Evolutionary conservation across 2,888 invertebrate genomes (phyloP), one percentile per base, ranked within the genome.

Genomic region (Macrophya annulata): DNA sequence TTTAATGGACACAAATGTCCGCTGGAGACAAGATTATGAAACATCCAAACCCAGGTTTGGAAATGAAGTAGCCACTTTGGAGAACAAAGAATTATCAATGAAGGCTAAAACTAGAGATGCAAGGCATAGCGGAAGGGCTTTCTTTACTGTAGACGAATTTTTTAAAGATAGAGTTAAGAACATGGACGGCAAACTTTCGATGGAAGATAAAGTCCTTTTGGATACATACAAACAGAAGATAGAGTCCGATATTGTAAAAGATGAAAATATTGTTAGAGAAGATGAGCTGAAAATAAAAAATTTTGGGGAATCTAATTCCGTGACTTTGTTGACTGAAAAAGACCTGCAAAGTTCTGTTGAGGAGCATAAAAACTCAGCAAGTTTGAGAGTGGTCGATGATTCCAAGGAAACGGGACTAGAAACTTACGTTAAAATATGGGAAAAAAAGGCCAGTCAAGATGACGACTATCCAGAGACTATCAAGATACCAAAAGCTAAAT

Each of bases 401-500:
- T 43, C 81, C n/a, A 81, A 83, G 31, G 12, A 81, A 21, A 68
- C 71, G 37, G 84, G 79, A 8, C 25, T 90, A 21, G 88, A 88
- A 5, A 93, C 93, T 4, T 89, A 91, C 12, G 88, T 92, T 3
- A 93, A 90, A 84, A 92, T 93, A 83, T 89, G 94, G 85, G 89
- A 91, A 4, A 92, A 93, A 5, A 92, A 91, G 12, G 91, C 91
- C 0, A 91, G 90, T 86, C 90, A 90, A 43, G 88, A 89, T 1
- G 91, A 88, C 6, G 68, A 89, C 31, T 96, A 96, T 90, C 95
- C 95, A 55, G 95, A 96, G 87, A 94, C 94, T 90, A 97, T 98
- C 86, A 94, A 94, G 88, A 97, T 98, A 87, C 97, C 97, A 4
- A 95, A 95, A 88, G 95, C 95, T 83, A 94, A 95, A 55, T 95